Evolutionary conservation across 2,113 vertebrate genomes (phyloP).

Genomic region (Rallus limicola): DNA sequence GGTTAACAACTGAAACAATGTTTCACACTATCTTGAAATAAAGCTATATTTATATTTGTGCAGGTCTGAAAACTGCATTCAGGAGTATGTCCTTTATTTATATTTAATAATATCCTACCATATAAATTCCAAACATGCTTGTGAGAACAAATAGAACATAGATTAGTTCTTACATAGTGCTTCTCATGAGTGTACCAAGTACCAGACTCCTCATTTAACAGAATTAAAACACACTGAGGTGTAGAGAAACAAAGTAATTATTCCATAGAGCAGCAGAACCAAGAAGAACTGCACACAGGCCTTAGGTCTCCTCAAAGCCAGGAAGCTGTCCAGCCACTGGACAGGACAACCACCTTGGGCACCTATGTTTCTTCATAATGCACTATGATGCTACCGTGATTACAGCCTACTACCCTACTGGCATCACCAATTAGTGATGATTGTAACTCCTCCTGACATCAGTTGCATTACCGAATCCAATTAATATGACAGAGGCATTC

Average conservation of each 20-base stretch:
- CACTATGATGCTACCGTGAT: neutral
- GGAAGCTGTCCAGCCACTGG: neutral
- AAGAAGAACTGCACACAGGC: neutral
- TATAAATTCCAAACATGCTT: neutral
- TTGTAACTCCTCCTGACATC: neutral
- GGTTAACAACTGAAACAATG: neutral
- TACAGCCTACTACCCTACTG: neutral
- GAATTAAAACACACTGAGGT: neutral
- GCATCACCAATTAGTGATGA: neutral
- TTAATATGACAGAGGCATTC: neutral
- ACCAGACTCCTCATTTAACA: neutral
- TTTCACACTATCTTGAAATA: neutral
- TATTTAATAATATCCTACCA: neutral
- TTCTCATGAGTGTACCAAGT: neutral
- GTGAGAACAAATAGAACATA: neutral
- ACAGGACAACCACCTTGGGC: neutral
- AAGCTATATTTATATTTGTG: neutral
- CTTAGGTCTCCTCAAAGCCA: neutral
- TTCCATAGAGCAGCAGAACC: neutral
- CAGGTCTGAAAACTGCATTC: neutral
- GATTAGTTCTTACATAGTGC: neutral
- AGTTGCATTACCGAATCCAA: neutral
- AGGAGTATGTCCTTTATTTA: neutral
- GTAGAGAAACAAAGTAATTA: neutral
- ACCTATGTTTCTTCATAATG: neutral